Evolutionary conservation across 2,888 invertebrate species (phyloP), one percentile per base, ranked within the genome.

Genomic region (Marronus borbonicus): DNA sequence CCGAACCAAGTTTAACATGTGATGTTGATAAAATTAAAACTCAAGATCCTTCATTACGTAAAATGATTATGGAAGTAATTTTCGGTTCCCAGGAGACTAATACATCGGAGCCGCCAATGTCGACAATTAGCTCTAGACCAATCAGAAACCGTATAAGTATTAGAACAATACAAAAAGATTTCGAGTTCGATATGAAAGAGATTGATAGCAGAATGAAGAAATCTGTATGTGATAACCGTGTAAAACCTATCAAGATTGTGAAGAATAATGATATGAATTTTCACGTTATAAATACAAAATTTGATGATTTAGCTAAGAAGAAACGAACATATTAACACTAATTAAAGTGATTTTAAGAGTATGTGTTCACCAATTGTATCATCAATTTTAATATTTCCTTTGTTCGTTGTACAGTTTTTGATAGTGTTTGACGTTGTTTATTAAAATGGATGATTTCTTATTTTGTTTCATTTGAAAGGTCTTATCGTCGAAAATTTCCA

Each of bases 131-230:
- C 20, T 49, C 69, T 3, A 76, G 79, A 49, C 79, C 79, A 12
- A 76, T 76, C 17, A 79, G 79, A 12, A 76, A 76, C 10, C 68
- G 76, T n/a, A 64, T 52, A 20, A 76, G 70, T 49, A 81, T 84
- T 10, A 83, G 82, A 68, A 83, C 83, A 1, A 79, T 84, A 3
- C 84, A 85, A 84, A 93, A 92, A 84, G 94, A 94, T 88, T 94
- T 94, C 85, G 92, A 94, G 82, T 94, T 94, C 84, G 94, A 94
- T 88, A 88, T 93, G 81, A 92, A 92, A 49, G 86, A 86, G 55
- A 84, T 86, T 0, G 79, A 79, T 68, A 36, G 39, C 8, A 74
- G 77, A 64, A 66, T 68, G 60, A 64, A 44, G 28, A 70, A 65
- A 17, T 14, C 64, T 5, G 12, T 52, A 2, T n/a, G 28, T n/a